phyloP scores from a whole-genome alignment of 92 coral and sea anemone genomes.

The Scolanthus callimorphus region DNA sequence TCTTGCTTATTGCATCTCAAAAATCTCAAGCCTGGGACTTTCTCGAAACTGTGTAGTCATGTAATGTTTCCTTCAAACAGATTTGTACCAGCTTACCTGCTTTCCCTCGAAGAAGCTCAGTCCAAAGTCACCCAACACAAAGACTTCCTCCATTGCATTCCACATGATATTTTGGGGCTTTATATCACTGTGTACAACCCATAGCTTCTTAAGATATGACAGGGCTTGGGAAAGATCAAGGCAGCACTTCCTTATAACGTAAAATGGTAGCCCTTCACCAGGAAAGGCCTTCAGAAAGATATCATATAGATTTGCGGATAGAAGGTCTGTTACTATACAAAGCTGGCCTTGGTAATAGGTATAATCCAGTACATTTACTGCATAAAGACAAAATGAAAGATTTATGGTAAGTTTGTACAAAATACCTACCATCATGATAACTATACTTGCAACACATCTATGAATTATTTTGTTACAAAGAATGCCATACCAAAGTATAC shows the following conservation, averaged over 20 bases:
- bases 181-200: constrained; percentile 81
- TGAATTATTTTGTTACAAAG: no score
- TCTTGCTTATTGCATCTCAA: no score
- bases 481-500: background rate
- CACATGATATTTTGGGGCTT: constrained; percentile 87
- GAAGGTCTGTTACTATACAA: constrained; percentile 51
- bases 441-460: no score
- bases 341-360: constrained; percentile 43
- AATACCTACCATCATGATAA: no score
- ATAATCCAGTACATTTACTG: constrained; percentile 58
- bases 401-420: background rate
- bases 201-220: constrained; percentile 29
- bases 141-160: constrained; percentile 63
- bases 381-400: constrained; percentile 1
- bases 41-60: no score
- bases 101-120: constrained; percentile 62
- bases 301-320: constrained; percentile 53
- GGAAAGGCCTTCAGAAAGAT: constrained; percentile 43
- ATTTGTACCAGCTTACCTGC: constrained; percentile 41
- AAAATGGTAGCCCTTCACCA: constrained; percentile 62
- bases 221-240: constrained; percentile 56
- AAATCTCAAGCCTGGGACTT: no score
- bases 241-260: constrained; percentile 59
- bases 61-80: no score
- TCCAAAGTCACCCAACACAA: constrained; percentile 87